Percentiles rank a stretch among this genome's conserved stretches.
Evolutionary conservation across 1,140 invertebrate genomes (phyloP).

Genomic region (Cydia fagiglandana): DNA sequence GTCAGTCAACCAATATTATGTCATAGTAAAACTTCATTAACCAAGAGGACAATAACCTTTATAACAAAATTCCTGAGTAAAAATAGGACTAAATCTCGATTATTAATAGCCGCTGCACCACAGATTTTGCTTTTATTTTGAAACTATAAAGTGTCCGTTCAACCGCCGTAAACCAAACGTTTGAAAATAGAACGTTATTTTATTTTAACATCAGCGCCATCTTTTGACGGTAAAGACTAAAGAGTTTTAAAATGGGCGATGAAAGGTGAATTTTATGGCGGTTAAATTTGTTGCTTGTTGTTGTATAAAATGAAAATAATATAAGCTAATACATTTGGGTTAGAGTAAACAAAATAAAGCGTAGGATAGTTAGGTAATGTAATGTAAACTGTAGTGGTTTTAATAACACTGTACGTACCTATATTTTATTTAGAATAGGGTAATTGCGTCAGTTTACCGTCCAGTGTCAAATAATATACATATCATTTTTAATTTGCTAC

Average conservation of each 20-base stretch:
- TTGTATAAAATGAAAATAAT: not conserved
- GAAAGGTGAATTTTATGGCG: conserved; percentile 11
- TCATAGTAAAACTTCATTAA: not conserved
- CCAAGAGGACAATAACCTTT: not conserved
- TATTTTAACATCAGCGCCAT: conserved; percentile 15
- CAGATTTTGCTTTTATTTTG: not conserved
- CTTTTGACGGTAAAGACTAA: conserved; percentile 9
- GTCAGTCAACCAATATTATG: too few species aligned
- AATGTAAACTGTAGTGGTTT: too few species aligned
- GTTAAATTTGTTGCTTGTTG: not conserved
- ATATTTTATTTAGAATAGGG: too few species aligned
- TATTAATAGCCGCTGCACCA: conserved; percentile 7
- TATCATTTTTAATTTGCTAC: too few species aligned
- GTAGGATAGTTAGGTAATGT: too few species aligned
- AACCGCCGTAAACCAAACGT: conserved; percentile 21
- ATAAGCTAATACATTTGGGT: too few species aligned
- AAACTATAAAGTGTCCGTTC: conserved; percentile 30
- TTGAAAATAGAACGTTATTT: conserved; percentile 25
- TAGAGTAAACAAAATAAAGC: too few species aligned
- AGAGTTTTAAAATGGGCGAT: conserved; percentile 9
- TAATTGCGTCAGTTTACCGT: too few species aligned
- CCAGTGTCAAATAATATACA: too few species aligned
- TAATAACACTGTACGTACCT: too few species aligned
- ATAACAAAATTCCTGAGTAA: not conserved
- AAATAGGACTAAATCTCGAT: conserved; percentile 4